Evolutionary conservation across 1,140 invertebrate genomes (phyloP).

Genomic region (Brachystomella parvula): DNA sequence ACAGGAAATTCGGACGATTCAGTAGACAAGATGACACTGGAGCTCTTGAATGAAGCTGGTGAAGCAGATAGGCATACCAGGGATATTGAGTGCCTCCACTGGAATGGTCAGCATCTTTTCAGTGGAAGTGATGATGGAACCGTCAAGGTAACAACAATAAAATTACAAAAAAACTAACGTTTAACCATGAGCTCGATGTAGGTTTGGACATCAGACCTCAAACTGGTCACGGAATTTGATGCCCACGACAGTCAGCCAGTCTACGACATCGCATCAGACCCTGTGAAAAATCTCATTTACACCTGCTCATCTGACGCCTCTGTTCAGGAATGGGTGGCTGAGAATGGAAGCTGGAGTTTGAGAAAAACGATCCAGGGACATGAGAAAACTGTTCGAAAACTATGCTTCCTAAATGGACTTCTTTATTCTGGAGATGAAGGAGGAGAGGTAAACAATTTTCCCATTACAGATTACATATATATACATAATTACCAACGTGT

Average conservation of each 20-base stretch:
- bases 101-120: neutral
- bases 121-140: conserved; percentile 9
- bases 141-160: neutral
- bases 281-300: neutral
- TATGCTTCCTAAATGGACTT: neutral
- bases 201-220: neutral
- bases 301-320: neutral
- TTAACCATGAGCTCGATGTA: neutral
- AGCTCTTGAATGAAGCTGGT: no score
- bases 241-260: neutral
- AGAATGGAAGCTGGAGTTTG: neutral
- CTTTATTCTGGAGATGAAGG: neutral
- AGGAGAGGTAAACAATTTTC: conserved; percentile 38
- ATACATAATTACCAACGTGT: neutral
- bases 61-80: neutral
- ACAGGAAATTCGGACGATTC: no score
- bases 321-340: neutral
- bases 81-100: neutral
- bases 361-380: neutral
- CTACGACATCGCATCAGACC: neutral
- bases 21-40: no score
- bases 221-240: neutral
- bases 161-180: neutral
- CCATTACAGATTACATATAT: neutral
- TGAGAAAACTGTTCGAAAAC: neutral